Percentiles rank a stretch among this genome's conserved stretches.
These are phyloP conservation scores for Mellivora capensis DNA, from an alignment of 2,113 vertebrate species.

Conservation along the genomic window DNA sequence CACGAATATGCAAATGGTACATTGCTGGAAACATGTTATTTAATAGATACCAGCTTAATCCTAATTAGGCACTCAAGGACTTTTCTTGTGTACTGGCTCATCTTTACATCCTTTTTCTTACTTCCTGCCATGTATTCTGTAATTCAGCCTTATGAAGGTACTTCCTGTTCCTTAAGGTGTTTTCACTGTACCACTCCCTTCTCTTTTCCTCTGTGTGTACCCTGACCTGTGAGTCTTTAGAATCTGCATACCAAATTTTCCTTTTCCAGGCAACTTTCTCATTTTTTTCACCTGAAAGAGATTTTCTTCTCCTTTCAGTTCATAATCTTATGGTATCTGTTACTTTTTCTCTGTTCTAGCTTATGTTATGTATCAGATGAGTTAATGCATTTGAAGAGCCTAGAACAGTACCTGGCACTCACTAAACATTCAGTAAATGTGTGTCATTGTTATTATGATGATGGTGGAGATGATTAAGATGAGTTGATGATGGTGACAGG, in stretches of 20 bases:
- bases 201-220: background rate
- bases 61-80: background rate
- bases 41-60: background rate
- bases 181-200: background rate
- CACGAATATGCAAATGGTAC: background rate
- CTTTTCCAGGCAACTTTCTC: background rate
- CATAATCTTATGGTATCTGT: background rate
- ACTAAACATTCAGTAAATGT: background rate
- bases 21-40: background rate
- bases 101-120: background rate
- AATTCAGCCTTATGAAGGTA: background rate
- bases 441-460: background rate
- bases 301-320: constrained; percentile 16
- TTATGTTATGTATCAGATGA: background rate
- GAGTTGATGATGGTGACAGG: background rate
- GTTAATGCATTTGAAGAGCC: background rate
- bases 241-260: background rate
- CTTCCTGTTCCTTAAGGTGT: background rate
- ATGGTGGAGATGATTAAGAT: background rate
- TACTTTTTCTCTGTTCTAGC: background rate
- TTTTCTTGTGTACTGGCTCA: background rate
- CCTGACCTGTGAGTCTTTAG: background rate
- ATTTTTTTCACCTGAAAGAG: constrained; percentile 2
- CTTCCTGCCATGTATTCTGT: background rate
- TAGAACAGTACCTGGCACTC: background rate